phyloP scores from a whole-genome alignment of 2,113 vertebrate genomes.

The Tiliqua scincoides region DNA sequence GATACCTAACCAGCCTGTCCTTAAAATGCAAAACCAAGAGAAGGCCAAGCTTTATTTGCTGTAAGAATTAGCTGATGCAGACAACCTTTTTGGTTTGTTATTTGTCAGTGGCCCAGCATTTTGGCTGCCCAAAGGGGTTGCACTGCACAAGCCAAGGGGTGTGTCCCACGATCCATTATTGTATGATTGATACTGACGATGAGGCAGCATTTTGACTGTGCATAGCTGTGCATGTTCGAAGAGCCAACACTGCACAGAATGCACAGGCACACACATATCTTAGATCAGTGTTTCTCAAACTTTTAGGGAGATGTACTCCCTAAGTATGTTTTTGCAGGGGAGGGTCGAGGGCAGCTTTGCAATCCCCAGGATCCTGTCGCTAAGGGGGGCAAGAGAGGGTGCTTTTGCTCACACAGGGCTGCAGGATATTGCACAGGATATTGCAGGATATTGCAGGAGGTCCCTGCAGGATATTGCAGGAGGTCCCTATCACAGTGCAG shows the following conservation, averaged over 20 bases:
- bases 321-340: too few relatives aligned
- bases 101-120: neutral
- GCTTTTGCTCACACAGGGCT: too few relatives aligned
- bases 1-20: neutral
- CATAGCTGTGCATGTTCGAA: neutral
- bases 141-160: neutral
- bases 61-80: conserved; percentile 19
- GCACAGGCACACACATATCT: neutral
- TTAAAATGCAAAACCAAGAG: neutral
- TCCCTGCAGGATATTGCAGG: too few relatives aligned
- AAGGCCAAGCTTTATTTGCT: neutral
- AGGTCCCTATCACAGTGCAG: too few relatives aligned
- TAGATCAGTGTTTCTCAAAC: too few relatives aligned
- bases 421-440: too few relatives aligned
- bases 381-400: too few relatives aligned
- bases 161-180: neutral
- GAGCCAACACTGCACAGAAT: neutral
- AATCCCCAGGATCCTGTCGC: too few relatives aligned
- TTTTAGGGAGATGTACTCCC: too few relatives aligned
- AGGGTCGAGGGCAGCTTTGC: too few relatives aligned
- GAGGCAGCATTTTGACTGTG: neutral
- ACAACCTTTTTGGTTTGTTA: neutral
- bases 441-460: too few relatives aligned
- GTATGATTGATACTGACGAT: too few relatives aligned
- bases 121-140: neutral